Percentiles rank a stretch among this genome's conserved stretches.
Evolutionary conservation across 2,888 invertebrate genomes (phyloP).

Genomic region (Merodon equestris): DNA sequence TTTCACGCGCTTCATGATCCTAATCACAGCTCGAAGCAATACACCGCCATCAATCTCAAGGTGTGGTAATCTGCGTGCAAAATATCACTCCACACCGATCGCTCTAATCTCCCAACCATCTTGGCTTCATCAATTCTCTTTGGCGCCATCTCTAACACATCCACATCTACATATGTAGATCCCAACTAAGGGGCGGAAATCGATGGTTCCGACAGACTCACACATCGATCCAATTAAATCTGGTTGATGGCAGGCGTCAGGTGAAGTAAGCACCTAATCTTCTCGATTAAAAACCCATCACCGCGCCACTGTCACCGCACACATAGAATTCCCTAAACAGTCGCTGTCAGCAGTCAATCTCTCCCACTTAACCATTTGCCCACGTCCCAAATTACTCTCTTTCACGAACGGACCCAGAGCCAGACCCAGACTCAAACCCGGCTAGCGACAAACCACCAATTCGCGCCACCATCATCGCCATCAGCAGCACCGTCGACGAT

Average conservation of each 20-base stretch:
- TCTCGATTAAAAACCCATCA: conserved; percentile 54
- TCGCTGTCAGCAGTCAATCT: conserved; percentile 46
- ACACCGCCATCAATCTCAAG: too few relatives aligned
- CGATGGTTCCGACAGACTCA: conserved; percentile 21
- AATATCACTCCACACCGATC: too few relatives aligned
- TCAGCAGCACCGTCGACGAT: neutral
- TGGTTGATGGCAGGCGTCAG: conserved; percentile 10
- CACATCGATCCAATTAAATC: conserved; percentile 2
- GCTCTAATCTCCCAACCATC: too few relatives aligned
- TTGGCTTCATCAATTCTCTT: conserved; percentile 53
- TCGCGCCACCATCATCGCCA: neutral
- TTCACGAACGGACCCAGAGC: conserved; percentile 21
- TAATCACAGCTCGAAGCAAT: too few relatives aligned
- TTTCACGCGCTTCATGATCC: too few relatives aligned
- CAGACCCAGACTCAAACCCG: neutral
- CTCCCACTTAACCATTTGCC: conserved; percentile 27
- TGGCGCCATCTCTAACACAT: conserved; percentile 59
- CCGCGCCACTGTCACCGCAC: conserved; percentile 51
- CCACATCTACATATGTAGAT: too few relatives aligned
- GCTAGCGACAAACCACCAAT: conserved; percentile 13
- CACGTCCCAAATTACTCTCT: conserved; percentile 24
- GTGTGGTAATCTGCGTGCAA: too few relatives aligned
- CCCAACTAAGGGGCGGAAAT: conserved; percentile 34
- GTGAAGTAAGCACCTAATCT: conserved; percentile 42
- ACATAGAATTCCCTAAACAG: conserved; percentile 43